A percentile compares a stretch with the other conserved stretches of the same genome.
Evolutionary conservation across 2,113 vertebrate genomes (phyloP).

Genomic region (Strix aluco): DNA sequence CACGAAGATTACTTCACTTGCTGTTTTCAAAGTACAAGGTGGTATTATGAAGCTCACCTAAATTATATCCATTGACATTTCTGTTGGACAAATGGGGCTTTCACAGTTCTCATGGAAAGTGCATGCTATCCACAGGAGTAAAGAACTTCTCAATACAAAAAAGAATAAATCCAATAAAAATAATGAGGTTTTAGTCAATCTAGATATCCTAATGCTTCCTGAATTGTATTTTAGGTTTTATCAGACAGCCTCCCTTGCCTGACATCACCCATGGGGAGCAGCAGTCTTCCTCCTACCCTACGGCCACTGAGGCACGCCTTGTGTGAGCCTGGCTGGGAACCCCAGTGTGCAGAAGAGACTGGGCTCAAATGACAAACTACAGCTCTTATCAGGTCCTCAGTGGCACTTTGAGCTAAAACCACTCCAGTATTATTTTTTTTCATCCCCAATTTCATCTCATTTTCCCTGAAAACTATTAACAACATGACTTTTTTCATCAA

Average conservation of each 20-base stretch:
- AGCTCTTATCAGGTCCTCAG: background rate
- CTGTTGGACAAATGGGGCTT: background rate
- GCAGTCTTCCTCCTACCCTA: background rate
- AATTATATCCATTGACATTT: background rate
- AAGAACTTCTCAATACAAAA: background rate
- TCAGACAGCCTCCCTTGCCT: background rate
- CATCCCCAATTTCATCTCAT: background rate
- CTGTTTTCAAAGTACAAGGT: background rate
- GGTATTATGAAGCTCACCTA: background rate
- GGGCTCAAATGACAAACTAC: background rate
- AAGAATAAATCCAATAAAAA: background rate
- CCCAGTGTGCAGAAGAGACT: background rate
- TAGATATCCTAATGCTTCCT: background rate
- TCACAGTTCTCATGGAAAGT: background rate
- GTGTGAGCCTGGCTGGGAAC: background rate
- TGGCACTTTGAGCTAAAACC: background rate
- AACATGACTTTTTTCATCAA: constrained; percentile 15
- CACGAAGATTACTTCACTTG: background rate
- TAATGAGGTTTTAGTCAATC: background rate
- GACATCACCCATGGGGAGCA: background rate
- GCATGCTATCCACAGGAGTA: background rate
- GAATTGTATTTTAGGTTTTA: background rate
- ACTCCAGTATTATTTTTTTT: background rate
- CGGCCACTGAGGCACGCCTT: background rate
- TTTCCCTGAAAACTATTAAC: constrained; percentile 23